Base-by-base conservation (phyloP, 2,888 invertebrate species). In the Atethmia centrago region DNA sequence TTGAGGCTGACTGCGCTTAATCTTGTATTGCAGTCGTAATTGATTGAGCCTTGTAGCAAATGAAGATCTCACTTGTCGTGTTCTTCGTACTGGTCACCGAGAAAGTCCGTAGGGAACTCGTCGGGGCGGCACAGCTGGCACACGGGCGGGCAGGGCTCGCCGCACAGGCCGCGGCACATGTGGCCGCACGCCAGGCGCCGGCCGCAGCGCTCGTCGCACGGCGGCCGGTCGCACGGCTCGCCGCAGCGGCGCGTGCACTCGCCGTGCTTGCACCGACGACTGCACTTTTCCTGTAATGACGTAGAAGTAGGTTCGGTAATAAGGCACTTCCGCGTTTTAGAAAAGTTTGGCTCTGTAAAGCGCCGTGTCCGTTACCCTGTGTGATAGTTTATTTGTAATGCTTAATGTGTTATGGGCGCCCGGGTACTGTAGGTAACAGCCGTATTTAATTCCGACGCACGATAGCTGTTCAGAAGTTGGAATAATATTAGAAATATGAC, bases 101-200 rank as follows among this genome's bases (percentile, higher is more conserved):
- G 87, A 88, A 95, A 93, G 87, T 92, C 94, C 0, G 85, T 90
- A 53, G 95, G 95, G 88, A 97, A 95, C 77, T 92, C 85, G 14
- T 96, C 96, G n/a, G 94, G 93, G 77, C 96, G 86, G 92, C 98
- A 98, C 25, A 89, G 64, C 42, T 95, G 91, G 93, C 98, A 98
- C 68, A 97, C 86, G 49, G 91, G 91, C 25, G 97, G 97, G 90
- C 98, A 98, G 16, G 95, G 95, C 91, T 98, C 98, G n/a, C 97
- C 97, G 93, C 98, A 98, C 67, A 97, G 96, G 21, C 98, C 98
- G 88, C 97, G 95, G 92, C 98, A 97, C n/a, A 89, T 88, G 92
- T 98, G 98, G 0, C 94, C 94, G 93, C 98, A 98, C 53, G 84
- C 66, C 79, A 95, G 92, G 31, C 31, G 31, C 73, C 84, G 87